Base-by-base conservation (phyloP, 2,888 invertebrate species). In the Tricholauxania praeusta region DNA sequence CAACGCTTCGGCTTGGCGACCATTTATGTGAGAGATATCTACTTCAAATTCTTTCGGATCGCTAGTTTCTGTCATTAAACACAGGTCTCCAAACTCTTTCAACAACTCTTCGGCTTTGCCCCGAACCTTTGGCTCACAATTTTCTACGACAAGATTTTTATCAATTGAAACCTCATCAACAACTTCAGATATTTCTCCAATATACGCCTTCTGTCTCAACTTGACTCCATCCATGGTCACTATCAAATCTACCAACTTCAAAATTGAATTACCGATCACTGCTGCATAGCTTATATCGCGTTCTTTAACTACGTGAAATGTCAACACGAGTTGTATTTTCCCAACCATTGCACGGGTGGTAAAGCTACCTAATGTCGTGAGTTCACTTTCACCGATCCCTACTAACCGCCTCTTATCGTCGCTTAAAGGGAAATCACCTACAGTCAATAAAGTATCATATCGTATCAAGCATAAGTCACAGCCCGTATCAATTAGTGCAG, bases 301-400 rank as follows among this genome's bases (percentile, higher is more conserved):
- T 22, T 72, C 67, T 48, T 15, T 60, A 17, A 65, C 52, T 39
- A 73, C 17, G 52, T 64, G 22, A 59, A 69, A 72, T 12, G 55
- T 64, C n/a, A 72, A 22, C 6, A 59, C 39, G 4, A 72, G 47
- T 4, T 32, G 12, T 3, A 63, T 53, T 4, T 49, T 59, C 14
- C 62, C 69, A 5, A 72, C 48, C n/a, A 15, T 7, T 19, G 57
- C n/a, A 6, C 10, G 48, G 3, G 28, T 53, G 52, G 10, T 53
- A 59, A 73, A 63, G 60, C 70, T 69, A 59, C 73, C 73, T 19
- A 70, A 17, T 59, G 73, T 70, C 2, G 53, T 49, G 51, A 72
- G 59, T 19, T 66, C 67, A 22, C 51, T 52, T 55, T 62, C 69
- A 8, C 73, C 69, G 28, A 73, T 63, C 14, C 51, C 57, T 15